phyloP scores from a whole-genome alignment of 2,888 invertebrate genomes.

The Drosophila melanocephala region DNA sequence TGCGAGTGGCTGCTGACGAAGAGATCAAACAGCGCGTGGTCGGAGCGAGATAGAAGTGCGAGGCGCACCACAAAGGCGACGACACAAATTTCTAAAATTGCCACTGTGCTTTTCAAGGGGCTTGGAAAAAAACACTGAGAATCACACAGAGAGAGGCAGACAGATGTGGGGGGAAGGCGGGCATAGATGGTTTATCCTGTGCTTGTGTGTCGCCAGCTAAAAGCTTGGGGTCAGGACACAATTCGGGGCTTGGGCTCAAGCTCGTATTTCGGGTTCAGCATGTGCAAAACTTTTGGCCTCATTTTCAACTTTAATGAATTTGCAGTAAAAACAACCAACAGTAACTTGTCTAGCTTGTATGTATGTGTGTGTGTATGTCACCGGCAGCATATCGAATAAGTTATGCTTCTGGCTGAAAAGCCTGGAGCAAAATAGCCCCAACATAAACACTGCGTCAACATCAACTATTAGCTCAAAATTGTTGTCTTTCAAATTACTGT shows the following conservation, averaged over 20 bases:
- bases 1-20: slow-evolving; percentile 65
- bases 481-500: neutral
- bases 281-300: slow-evolving; percentile 26
- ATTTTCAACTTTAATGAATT: slow-evolving; percentile 61
- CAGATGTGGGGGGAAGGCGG: neutral
- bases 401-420: neutral
- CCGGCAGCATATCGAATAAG: slow-evolving; percentile 15
- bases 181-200: neutral
- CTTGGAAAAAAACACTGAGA: neutral
- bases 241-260: neutral
- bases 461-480: neutral
- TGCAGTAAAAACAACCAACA: slow-evolving; percentile 40
- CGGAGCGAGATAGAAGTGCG: slow-evolving; percentile 72
- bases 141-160: neutral
- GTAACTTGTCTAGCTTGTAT: slow-evolving; percentile 2
- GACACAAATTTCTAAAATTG: slow-evolving; percentile 61
- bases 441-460: neutral
- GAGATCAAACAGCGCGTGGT: slow-evolving; percentile 74
- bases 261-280: slow-evolving; percentile 17
- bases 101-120: slow-evolving; percentile 8
- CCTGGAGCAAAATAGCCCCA: neutral
- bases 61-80: slow-evolving; percentile 71
- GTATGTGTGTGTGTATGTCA: slow-evolving; percentile 3
- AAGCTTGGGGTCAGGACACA: slow-evolving; percentile 31
- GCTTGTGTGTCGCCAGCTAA: slow-evolving; percentile 26